These are phyloP conservation scores for Alethe castanea DNA, from an alignment of 2,113 vertebrate genomes.

Conservation along the genomic window DNA sequence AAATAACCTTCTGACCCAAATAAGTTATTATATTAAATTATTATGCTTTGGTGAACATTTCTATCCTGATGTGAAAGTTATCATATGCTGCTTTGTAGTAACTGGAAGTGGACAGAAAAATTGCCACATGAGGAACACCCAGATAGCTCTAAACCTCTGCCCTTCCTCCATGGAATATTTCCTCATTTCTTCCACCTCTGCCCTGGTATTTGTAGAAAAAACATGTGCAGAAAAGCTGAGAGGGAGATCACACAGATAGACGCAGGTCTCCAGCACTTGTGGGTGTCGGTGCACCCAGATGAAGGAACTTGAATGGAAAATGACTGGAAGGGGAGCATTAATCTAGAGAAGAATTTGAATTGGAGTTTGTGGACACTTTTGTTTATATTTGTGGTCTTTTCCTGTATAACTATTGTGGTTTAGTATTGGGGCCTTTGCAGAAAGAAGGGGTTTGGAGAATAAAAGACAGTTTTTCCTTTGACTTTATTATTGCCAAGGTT, in stretches of 20 bases:
- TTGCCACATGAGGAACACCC: not conserved
- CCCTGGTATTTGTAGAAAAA: not conserved
- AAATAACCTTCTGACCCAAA: not conserved
- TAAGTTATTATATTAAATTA: not conserved
- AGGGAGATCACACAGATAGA: not conserved
- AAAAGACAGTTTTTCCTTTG: not conserved
- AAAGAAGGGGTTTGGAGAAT: not conserved
- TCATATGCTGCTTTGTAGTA: not conserved
- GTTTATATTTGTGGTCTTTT: not conserved
- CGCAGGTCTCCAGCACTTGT: not conserved
- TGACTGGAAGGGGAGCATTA: not conserved
- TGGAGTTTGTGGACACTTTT: not conserved
- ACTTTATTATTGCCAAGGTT: not conserved
- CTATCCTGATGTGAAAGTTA: not conserved
- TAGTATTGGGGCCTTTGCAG: not conserved
- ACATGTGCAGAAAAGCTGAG: not conserved
- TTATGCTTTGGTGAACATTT: not conserved
- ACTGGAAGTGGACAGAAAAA: not conserved
- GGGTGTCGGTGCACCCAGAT: not conserved
- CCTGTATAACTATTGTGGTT: not conserved
- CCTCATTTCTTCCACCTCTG: not conserved
- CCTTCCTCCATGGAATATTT: not conserved
- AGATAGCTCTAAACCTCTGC: not conserved
- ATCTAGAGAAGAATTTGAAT: not conserved
- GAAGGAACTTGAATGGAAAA: not conserved